phyloP scores from a whole-genome alignment of 92 coral and sea anemone genomes.

The Micromussa lordhowensis region DNA sequence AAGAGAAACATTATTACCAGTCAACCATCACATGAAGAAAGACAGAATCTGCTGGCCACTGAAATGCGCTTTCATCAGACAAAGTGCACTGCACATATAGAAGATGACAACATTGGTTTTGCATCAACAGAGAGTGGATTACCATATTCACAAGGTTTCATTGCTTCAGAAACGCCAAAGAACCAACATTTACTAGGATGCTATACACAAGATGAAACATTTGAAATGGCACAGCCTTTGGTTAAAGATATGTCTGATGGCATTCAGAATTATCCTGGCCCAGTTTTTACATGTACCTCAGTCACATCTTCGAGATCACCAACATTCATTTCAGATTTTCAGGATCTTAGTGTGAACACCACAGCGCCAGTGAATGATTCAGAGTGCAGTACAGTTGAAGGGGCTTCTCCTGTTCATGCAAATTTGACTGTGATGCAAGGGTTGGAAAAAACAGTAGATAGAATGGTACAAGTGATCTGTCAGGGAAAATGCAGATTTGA shows the following conservation, averaged over 20 bases:
- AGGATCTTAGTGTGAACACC: not conserved
- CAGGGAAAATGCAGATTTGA: conserved; percentile 40
- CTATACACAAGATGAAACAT: not conserved
- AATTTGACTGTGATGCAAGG: not conserved
- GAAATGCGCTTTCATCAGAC: not conserved
- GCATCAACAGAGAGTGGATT: not conserved
- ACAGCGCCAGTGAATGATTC: not conserved
- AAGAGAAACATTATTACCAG: not conserved
- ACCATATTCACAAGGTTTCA: not conserved
- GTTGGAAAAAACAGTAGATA: conserved; percentile 13
- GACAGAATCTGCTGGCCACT: not conserved
- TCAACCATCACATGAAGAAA: not conserved
- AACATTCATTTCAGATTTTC: not conserved
- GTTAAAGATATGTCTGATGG: not conserved
- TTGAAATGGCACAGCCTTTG: not conserved
- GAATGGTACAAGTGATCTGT: conserved; percentile 3
- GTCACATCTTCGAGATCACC: not conserved
- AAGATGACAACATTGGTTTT: not conserved
- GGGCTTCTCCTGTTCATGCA: not conserved
- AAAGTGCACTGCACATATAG: not conserved
- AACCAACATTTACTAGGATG: not conserved
- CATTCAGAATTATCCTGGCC: not conserved
- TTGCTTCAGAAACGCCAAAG: not conserved
- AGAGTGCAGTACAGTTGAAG: not conserved
- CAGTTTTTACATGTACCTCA: not conserved